Base-by-base conservation (phyloP, 2,888 invertebrate species). In the Netelia virgata region DNA sequence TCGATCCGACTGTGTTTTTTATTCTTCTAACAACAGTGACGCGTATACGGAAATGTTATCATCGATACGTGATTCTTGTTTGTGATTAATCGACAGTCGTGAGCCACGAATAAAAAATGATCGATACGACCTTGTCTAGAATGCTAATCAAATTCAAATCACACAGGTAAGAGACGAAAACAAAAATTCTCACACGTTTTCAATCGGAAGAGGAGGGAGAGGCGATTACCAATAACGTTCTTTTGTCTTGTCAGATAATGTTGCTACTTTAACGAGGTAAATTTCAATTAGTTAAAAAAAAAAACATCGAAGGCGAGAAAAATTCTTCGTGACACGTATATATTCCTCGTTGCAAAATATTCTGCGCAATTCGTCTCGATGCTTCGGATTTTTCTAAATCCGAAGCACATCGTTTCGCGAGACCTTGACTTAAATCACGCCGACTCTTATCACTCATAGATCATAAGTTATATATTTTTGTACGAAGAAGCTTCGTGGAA, bases 11-110 rank as follows among this genome's bases (percentile, higher is more conserved):
- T 16, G 36, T 47, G 10, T 68, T 10, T 10, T 18, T 14, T 61
- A 55, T 36, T 70, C 36, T 55, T 16, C 8, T 23, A 43, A 1
- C 43, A n/a, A 68, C 14, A 16, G 23, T 11, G 43, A 18, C 23
- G 43, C 47, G 47, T 28, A 57, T 16, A 11, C 70, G 64, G 36
- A 69, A 83, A 50, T 76, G 59, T 66, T 72, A 50, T 64, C 41
- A 23, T 5, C 14, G 28, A 61, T 80, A 68, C 76, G 72, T 76
- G 68, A 76, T 20, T 41, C 61, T 55, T 57, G 53, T 63, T 68
- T 43, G 14, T 23, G 72, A 84, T 84, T 41, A 75, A 74, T 79
- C 41, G 64, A 20, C 64, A 11, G 20, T n/a, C 10, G 36, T 61
- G 61, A 72, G 43, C 18, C 59, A 16, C 64, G 41, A 28, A 61